Percentiles rank a stretch among this genome's conserved stretches.
Conservation (phyloP, 1,140 invertebrate species). For the Popillia japonica region DNA sequence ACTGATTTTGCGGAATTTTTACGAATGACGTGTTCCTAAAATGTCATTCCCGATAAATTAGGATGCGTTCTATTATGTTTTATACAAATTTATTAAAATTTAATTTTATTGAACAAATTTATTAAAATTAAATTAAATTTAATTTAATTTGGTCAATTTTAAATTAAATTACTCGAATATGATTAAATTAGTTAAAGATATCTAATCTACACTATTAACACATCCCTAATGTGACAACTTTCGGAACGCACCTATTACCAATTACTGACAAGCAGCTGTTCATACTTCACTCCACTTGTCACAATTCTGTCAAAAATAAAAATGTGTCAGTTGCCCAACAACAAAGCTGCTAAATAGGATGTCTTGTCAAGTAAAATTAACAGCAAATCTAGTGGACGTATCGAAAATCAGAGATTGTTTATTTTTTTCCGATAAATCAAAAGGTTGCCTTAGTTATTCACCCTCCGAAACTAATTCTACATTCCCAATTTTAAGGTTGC, state of each 20-base stretch:
- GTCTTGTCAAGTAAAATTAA: conserved; percentile 75
- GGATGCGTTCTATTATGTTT: neutral
- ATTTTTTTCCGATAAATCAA: conserved; percentile 64
- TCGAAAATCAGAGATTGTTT: conserved; percentile 67
- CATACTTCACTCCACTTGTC: neutral
- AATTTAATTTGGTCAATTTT: neutral
- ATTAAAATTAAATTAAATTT: neutral
- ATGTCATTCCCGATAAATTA: neutral
- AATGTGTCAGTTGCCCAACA: neutral
- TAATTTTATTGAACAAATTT: too few relatives aligned
- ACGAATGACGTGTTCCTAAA: conserved; percentile 10
- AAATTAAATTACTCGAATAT: too few relatives aligned
- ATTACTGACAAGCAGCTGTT: neutral
- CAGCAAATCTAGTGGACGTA: conserved; percentile 71
- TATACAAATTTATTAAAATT: neutral
- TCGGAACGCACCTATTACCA: neutral
- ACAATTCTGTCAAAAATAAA: neutral
- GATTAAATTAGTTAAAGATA: too few relatives aligned
- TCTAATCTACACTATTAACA: too few relatives aligned
- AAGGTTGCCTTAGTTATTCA: conserved; percentile 50
- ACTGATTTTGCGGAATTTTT: neutral
- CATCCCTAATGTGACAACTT: neutral
- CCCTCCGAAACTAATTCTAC: conserved; percentile 37
- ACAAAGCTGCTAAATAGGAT: conserved; percentile 57
- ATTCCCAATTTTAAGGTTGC: conserved; percentile 60